Evolutionary conservation across 2,888 invertebrate genomes (phyloP).

Genomic region (Nomada flava): DNA sequence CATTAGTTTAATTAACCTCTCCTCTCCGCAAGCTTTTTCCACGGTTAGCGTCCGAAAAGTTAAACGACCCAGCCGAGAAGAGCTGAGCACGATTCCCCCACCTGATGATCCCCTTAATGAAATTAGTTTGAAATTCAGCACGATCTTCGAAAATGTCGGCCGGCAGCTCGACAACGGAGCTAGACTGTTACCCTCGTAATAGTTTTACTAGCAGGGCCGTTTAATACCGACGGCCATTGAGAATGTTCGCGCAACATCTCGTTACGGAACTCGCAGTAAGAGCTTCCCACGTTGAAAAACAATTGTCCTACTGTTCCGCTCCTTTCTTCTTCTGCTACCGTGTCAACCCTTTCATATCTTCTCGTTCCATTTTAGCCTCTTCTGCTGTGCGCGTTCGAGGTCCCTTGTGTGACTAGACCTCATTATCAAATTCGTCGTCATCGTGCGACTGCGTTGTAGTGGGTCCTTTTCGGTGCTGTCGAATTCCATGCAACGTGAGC

Average conservation of each 20-base stretch:
- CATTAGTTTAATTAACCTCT: constrained; percentile 69
- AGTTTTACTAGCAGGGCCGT: neutral
- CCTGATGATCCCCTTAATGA: constrained; percentile 63
- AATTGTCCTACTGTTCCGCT: neutral
- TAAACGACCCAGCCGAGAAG: constrained; percentile 30
- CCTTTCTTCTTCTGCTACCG: neutral
- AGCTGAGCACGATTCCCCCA: constrained; percentile 48
- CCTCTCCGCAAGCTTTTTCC: constrained; percentile 39
- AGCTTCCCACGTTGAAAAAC: constrained; percentile 27
- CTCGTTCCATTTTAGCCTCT: neutral
- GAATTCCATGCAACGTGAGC: constrained; percentile 34
- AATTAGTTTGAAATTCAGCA: constrained; percentile 68
- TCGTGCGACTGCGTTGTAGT: constrained; percentile 44
- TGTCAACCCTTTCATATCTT: constrained; percentile 2
- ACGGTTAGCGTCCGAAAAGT: constrained; percentile 49
- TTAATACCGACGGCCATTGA: neutral
- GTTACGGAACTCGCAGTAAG: neutral
- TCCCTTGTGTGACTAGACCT: constrained; percentile 26
- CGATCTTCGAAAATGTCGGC: constrained; percentile 18
- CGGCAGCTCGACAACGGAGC: too few relatives aligned
- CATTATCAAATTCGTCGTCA: constrained; percentile 38
- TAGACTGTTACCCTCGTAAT: neutral
- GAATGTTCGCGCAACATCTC: neutral
- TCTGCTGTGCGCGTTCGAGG: neutral
- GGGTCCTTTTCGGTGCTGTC: constrained; percentile 22